Evolutionary conservation across 2,888 invertebrate genomes (phyloP), one percentile per base, ranked within the genome.

Genomic region (Eudasyphora cyanicolor): DNA sequence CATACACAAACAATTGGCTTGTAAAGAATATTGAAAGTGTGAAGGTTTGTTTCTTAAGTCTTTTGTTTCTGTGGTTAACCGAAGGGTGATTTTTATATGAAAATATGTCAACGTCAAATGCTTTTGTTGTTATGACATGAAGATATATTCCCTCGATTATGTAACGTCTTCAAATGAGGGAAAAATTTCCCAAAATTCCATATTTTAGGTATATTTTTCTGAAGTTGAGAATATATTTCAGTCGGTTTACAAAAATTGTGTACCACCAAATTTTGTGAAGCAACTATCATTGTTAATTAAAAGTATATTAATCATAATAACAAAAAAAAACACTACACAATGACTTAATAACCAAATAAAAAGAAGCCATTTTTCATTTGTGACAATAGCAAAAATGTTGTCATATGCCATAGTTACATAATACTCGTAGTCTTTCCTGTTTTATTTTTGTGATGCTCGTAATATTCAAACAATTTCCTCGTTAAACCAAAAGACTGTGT

Each of bases 1-100:
- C 45, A 45, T n/a, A 45, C 45, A 21, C 24, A 57, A 1, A 38
- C 4, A 14, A 45, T n/a, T 45, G 45, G 45, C 12, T 45, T 45
- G 45, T 4, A 45, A 45, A n/a, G 45, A 3, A 38, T n/a, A n/a
- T 2, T 8, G 12, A 27, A 27, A 27, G 57, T 19, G 14, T 6
- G 49, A 14, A 29, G 10, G 60, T 60, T 60, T 7, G 60, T 60
- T 29, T 1, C 60, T 60, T 60, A 60, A 60, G 60, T 60, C 60
- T 29, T 60, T 60, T 60, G 29, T 60, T 60, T 57, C 10, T 6
- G n/a, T 49, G 4, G n/a, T 45, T 45, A 12, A 45, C 45, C 14
- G 12, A 6, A 45, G 12, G 12, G 60, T 27, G 24, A n/a, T 19
- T 49, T 21, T 57, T 27, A 12, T 27, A 1, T 57, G 14, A 45